Percentiles rank a stretch among this genome's conserved stretches.
phyloP scores from a whole-genome alignment of 2,797 vertebrate species.

The Xiphophorus birchmanni region DNA sequence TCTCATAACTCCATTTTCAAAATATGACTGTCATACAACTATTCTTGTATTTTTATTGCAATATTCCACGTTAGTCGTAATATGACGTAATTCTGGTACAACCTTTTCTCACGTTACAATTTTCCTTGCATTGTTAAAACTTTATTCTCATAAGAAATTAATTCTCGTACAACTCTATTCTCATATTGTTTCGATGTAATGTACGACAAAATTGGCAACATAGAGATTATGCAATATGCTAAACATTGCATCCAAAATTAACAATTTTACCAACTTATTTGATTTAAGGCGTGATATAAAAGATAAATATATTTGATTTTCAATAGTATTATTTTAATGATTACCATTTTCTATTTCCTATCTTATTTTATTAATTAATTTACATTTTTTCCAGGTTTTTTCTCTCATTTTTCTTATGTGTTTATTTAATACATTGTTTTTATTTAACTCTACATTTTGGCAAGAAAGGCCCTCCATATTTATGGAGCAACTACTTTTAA shows the following conservation, averaged over 20 bases:
- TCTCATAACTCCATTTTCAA: neutral
- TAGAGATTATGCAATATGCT: no score
- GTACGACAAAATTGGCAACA: no score
- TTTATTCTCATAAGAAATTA: neutral
- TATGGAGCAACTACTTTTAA: neutral
- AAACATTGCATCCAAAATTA: neutral
- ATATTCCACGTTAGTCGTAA: no score
- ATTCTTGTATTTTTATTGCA: no score
- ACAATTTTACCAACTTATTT: neutral
- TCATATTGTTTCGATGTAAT: no score
- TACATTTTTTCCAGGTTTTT: no score
- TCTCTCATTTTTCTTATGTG: neutral
- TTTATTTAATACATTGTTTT: neutral
- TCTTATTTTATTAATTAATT: neutral
- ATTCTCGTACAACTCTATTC: neutral
- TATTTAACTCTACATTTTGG: neutral
- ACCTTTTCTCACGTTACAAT: no score
- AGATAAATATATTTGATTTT: neutral
- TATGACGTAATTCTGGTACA: no score
- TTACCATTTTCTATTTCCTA: neutral
- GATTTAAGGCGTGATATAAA: neutral
- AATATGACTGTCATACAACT: neutral
- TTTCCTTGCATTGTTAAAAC: neutral
- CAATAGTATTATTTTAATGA: no score
- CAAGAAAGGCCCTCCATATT: neutral